Conservation (phyloP, 2,797 vertebrate genomes). For the Manis pentadactyla region DNA sequence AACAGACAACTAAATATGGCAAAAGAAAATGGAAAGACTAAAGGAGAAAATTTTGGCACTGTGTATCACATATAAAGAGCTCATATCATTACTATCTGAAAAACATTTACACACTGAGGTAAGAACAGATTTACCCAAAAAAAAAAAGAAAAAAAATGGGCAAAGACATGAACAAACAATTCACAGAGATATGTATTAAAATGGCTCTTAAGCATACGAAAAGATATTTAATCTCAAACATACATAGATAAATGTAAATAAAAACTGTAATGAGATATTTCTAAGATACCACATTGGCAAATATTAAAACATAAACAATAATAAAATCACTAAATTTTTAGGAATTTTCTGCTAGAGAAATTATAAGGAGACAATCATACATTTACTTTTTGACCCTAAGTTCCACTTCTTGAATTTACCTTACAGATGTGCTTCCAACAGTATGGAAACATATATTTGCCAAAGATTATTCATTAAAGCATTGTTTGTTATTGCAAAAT, state of each 20-base stretch:
- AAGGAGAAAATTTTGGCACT: background rate
- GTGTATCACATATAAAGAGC: background rate
- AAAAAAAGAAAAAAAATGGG: background rate
- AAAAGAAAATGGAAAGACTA: background rate
- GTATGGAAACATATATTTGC: background rate
- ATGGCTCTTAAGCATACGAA: background rate
- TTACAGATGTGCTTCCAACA: background rate
- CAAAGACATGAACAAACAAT: background rate
- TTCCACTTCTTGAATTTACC: background rate
- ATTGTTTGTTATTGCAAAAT: background rate
- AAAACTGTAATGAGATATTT: background rate
- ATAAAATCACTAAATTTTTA: constrained; percentile 5
- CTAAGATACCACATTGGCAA: background rate
- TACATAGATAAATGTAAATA: background rate
- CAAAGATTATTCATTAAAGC: background rate
- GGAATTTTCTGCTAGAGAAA: background rate
- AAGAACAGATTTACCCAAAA: background rate
- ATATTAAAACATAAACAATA: background rate
- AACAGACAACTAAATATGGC: background rate
- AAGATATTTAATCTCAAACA: background rate
- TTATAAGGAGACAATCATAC: background rate
- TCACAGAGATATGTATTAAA: background rate
- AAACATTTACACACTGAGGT: background rate
- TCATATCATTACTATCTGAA: background rate
- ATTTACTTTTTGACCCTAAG: background rate